A percentile compares a stretch with the other conserved stretches of the same genome.
These are phyloP conservation scores for Brotula barbata DNA, from an alignment of 2,797 vertebrate genomes.

Conservation along the genomic window DNA sequence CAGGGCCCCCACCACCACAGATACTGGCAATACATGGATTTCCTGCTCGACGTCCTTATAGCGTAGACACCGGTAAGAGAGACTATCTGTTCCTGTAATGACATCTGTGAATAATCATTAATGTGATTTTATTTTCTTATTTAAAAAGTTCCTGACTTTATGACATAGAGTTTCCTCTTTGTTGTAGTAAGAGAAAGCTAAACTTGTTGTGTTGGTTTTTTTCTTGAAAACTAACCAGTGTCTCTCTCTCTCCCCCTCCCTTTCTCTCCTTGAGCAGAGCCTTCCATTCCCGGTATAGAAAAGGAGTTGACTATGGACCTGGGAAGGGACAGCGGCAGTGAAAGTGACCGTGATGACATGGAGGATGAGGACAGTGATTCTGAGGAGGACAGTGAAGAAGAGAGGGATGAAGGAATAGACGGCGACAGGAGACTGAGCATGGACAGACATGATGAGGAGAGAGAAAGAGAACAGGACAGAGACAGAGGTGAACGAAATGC, in stretches of 20 bases:
- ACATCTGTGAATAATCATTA: neutral
- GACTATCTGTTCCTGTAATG: neutral
- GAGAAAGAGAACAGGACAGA: conserved; percentile 75
- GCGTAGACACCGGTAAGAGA: conserved; percentile 79
- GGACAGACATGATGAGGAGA: conserved; percentile 81
- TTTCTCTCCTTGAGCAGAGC: conserved; percentile 47
- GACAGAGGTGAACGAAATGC: conserved; percentile 67
- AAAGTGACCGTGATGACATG: conserved; percentile 85
- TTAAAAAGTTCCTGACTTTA: no score
- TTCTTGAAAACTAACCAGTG: neutral
- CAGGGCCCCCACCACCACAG: conserved; percentile 93
- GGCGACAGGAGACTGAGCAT: conserved; percentile 61
- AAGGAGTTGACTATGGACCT: conserved; percentile 64
- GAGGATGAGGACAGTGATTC: conserved; percentile 91
- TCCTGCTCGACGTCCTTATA: conserved; percentile 60
- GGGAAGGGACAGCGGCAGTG: conserved; percentile 78
- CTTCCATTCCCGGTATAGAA: conserved; percentile 69
- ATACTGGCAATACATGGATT: conserved; percentile 90
- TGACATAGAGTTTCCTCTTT: neutral
- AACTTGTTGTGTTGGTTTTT: no score
- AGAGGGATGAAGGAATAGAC: conserved; percentile 65
- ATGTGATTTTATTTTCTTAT: neutral
- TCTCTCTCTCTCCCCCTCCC: neutral
- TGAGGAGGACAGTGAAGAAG: conserved; percentile 88
- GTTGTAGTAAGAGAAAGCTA: neutral